Evolutionary conservation across 2,888 invertebrate genomes (phyloP).

Genomic region (Cryptus armator): DNA sequence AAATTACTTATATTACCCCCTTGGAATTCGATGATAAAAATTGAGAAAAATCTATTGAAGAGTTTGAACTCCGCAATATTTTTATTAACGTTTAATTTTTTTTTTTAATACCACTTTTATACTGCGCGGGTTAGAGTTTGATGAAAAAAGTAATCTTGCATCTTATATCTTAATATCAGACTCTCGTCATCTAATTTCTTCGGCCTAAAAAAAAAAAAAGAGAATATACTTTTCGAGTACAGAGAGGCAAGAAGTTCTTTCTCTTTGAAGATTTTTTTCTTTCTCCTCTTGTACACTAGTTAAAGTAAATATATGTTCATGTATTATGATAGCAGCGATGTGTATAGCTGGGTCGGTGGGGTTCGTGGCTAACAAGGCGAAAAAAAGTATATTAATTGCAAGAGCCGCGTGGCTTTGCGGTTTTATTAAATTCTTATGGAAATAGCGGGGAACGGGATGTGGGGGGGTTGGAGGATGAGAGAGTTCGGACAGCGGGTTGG

Average conservation of each 20-base stretch:
- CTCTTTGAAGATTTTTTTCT: conserved; percentile 1
- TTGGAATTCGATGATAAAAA: no score
- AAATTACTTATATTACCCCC: no score
- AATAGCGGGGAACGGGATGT: conserved; percentile 72
- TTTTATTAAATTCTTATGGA: conserved; percentile 85
- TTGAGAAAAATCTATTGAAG: no score
- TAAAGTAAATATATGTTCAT: conserved; percentile 4
- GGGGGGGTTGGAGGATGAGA: conserved; percentile 5
- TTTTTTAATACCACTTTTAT: no score
- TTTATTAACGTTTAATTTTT: no score
- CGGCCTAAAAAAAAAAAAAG: neutral
- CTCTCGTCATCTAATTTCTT: neutral
- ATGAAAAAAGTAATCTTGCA: no score
- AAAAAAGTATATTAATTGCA: conserved; percentile 84
- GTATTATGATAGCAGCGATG: neutral
- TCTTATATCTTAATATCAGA: neutral
- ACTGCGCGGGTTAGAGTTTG: no score
- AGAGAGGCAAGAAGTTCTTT: neutral
- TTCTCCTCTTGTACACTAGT: neutral
- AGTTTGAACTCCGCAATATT: no score
- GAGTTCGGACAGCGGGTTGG: conserved; percentile 3
- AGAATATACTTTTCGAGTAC: neutral
- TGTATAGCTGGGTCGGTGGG: neutral
- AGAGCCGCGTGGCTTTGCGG: conserved; percentile 79
- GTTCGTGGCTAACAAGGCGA: conserved; percentile 71